phyloP scores from a whole-genome alignment of 2,888 invertebrate species.

The Trimorus sp. region DNA sequence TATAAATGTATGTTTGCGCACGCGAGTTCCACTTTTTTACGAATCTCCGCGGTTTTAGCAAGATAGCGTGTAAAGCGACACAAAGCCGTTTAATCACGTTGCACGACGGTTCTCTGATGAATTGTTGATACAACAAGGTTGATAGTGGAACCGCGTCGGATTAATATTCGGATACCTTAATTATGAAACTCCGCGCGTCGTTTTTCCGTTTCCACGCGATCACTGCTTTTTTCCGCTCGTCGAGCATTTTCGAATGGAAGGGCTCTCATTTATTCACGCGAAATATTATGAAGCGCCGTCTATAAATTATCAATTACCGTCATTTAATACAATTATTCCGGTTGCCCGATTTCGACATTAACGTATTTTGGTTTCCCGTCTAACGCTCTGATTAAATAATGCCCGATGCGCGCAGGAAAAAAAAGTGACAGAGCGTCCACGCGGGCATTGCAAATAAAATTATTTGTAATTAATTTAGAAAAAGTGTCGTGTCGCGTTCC shows the following conservation, averaged over 20 bases:
- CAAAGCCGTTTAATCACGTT: conserved; percentile 50
- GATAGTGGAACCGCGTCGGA: conserved; percentile 24
- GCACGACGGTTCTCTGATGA: conserved; percentile 43
- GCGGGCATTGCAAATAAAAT: conserved; percentile 3
- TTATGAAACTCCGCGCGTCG: conserved; percentile 7
- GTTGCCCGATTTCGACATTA: not conserved
- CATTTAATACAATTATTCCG: not conserved
- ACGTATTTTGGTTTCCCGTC: not conserved
- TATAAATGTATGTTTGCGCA: conserved; percentile 47
- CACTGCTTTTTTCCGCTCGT: not conserved
- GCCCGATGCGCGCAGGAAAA: not conserved
- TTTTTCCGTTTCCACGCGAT: not conserved
- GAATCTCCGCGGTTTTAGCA: conserved; percentile 22
- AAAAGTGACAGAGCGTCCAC: not conserved
- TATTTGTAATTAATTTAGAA: conserved; percentile 5
- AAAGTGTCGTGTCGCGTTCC: not conserved
- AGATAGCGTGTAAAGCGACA: conserved; percentile 34
- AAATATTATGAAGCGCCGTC: too few relatives aligned
- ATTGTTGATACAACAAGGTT: conserved; percentile 55
- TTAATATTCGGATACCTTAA: conserved; percentile 41
- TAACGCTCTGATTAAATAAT: conserved; percentile 6
- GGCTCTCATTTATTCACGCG: too few relatives aligned
- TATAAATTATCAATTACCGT: too few relatives aligned
- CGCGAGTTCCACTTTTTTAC: conserved; percentile 19
- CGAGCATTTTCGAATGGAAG: not conserved